These are phyloP conservation scores for Entomobrya multifasciata DNA, from an alignment of 2,888 invertebrate genomes.

Conservation along the genomic window DNA sequence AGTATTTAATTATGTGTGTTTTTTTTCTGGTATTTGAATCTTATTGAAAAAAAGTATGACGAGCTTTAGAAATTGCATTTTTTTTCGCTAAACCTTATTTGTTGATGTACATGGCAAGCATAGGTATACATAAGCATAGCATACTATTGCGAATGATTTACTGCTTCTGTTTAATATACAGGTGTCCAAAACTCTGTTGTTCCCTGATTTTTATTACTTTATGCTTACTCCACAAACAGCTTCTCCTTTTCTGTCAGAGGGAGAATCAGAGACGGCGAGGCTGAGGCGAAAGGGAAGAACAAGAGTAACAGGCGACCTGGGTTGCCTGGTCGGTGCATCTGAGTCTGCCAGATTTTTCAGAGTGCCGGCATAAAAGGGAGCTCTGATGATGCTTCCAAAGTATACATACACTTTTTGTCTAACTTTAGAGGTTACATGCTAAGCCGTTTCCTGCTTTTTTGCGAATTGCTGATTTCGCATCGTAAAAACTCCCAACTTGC, in stretches of 20 bases:
- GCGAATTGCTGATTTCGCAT: neutral
- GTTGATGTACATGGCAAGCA: neutral
- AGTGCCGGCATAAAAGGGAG: neutral
- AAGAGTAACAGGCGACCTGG: too few species aligned
- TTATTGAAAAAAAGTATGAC: neutral
- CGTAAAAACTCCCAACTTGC: slow-evolving; percentile 29
- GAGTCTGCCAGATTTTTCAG: too few species aligned
- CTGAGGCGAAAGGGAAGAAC: too few species aligned
- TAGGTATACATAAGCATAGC: neutral
- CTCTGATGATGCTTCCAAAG: too few species aligned
- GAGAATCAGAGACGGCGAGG: neutral
- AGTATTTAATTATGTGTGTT: slow-evolving; percentile 64
- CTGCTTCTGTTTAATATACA: slow-evolving; percentile 71
- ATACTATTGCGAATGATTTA: slow-evolving; percentile 68
- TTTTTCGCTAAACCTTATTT: too few species aligned
- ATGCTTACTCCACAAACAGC: slow-evolving; percentile 3
- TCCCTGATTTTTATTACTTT: slow-evolving; percentile 59
- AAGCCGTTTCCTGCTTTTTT: too few species aligned
- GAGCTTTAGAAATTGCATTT: too few species aligned
- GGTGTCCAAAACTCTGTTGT: slow-evolving; percentile 71
- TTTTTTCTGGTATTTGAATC: too few species aligned
- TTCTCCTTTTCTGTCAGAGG: slow-evolving; percentile 39
- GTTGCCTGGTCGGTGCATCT: slow-evolving; percentile 1
- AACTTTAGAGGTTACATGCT: neutral
- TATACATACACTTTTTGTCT: too few species aligned